Percentiles rank a stretch among this genome's conserved stretches.
These are phyloP conservation scores for Toxotes chatareus DNA, from an alignment of 2,113 vertebrate genomes.

Conservation along the genomic window DNA sequence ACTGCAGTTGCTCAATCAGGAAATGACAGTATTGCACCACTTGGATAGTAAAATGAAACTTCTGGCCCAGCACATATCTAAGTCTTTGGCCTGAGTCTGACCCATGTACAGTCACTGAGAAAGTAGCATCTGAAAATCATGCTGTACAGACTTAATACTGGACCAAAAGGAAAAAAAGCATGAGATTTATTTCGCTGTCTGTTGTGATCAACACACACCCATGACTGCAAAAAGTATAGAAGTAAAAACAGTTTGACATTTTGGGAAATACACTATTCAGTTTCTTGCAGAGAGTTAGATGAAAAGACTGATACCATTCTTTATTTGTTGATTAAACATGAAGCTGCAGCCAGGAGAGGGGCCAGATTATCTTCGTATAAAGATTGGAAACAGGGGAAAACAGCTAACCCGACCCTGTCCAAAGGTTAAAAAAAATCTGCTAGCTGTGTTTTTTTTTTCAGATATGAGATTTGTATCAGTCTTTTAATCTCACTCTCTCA, in stretches of 20 bases:
- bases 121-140: too few species aligned
- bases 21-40: conserved; percentile 5
- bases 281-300: neutral
- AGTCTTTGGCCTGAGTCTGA: too few species aligned
- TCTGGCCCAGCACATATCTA: too few species aligned
- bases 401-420: neutral
- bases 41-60: too few species aligned
- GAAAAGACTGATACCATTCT: neutral
- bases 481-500: too few species aligned
- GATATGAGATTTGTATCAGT: neutral
- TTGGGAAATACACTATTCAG: neutral
- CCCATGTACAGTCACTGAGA: too few species aligned
- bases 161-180: too few species aligned
- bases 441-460: neutral
- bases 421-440: neutral
- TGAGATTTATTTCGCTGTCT: too few species aligned
- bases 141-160: too few species aligned
- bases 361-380: neutral
- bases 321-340: neutral
- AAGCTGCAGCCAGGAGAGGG: neutral
- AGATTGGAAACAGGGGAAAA: neutral
- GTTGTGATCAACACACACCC: neutral
- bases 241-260: neutral
- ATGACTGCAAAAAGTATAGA: neutral
- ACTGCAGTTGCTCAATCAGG: conserved; percentile 37